Evolutionary conservation across 2,888 invertebrate genomes (phyloP).

Genomic region (Drosophila macrospina): DNA sequence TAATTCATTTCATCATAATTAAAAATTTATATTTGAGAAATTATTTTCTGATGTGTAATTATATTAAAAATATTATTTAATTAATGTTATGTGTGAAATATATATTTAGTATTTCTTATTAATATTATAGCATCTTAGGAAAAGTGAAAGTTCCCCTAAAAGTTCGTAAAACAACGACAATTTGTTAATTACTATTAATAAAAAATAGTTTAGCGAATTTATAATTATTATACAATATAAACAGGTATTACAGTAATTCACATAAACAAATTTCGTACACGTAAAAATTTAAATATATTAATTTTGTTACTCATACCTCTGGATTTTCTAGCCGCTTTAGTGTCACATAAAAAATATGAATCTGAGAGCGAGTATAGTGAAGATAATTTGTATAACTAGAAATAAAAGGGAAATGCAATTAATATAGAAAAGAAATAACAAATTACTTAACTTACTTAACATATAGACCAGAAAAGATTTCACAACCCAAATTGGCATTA

Average conservation of each 20-base stretch:
- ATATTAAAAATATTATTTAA: too few relatives aligned
- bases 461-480: background rate
- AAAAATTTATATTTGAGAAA: too few relatives aligned
- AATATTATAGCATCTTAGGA: too few relatives aligned
- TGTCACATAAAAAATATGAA: conserved; percentile 3
- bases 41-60: too few relatives aligned
- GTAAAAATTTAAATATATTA: background rate
- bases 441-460: conserved; percentile 5
- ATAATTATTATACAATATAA: too few relatives aligned
- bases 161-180: too few relatives aligned
- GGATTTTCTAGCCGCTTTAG: background rate
- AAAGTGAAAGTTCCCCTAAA: too few relatives aligned
- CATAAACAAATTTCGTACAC: background rate
- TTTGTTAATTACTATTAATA: too few relatives aligned
- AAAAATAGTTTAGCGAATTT: too few relatives aligned
- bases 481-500: conserved; percentile 5
- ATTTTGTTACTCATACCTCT: background rate
- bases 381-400: conserved; percentile 6
- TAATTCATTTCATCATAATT: too few relatives aligned
- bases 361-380: background rate
- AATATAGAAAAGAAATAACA: background rate
- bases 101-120: too few relatives aligned
- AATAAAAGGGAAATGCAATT: background rate
- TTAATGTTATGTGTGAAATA: too few relatives aligned
- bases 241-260: background rate